Conservation (phyloP, 2,888 invertebrate species). For the Watsonalla binaria region DNA sequence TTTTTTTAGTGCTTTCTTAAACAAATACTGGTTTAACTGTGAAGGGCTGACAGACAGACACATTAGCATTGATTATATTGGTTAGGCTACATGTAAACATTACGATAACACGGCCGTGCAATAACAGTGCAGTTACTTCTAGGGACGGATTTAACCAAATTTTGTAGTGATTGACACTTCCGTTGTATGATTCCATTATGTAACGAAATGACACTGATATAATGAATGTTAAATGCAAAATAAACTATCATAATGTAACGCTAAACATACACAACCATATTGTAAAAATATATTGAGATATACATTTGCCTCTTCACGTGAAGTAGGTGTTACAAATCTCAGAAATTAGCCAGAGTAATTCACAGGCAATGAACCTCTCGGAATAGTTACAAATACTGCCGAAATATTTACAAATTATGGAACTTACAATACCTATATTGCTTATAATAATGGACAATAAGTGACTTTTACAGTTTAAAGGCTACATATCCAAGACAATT, state of each 20-base stretch:
- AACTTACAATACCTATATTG: constrained; percentile 32
- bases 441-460: constrained; percentile 58
- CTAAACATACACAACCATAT: constrained; percentile 56
- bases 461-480: constrained; percentile 45
- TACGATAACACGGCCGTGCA: constrained; percentile 5
- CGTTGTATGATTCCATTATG: constrained; percentile 21
- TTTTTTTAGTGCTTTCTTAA: too few species aligned
- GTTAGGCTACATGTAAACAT: too few species aligned
- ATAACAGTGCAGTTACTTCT: constrained; percentile 31
- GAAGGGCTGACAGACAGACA: too few species aligned
- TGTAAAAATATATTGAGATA: constrained; percentile 36
- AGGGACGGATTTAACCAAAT: constrained; percentile 68
- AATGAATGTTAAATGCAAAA: constrained; percentile 52
- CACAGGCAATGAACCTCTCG: constrained; percentile 40
- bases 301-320: constrained; percentile 38
- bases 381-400: constrained; percentile 39
- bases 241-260: constrained; percentile 39
- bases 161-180: constrained; percentile 28
- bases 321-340: constrained; percentile 35
- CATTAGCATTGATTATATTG: too few species aligned
- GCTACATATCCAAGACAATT: constrained; percentile 35
- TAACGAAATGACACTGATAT: constrained; percentile 8
- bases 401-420: constrained; percentile 50
- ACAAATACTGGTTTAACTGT: too few species aligned
- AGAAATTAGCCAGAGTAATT: constrained; percentile 49